These are phyloP conservation scores for Patella depressa DNA, from an alignment of 2,888 invertebrate genomes.

Conservation along the genomic window DNA sequence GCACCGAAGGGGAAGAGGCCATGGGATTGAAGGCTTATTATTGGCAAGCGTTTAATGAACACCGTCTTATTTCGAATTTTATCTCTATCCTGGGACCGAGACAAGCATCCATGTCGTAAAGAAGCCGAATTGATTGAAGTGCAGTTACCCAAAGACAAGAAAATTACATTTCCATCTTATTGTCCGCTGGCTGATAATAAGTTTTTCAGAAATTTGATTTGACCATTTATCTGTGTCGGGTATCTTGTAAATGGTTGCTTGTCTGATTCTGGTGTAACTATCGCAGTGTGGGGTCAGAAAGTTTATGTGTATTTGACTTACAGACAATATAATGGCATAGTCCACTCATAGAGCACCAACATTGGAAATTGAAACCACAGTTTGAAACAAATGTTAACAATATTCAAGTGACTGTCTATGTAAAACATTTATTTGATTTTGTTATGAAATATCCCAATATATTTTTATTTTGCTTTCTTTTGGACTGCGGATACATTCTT, in stretches of 20 bases:
- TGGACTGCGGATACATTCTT: too few relatives aligned
- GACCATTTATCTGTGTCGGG: background rate
- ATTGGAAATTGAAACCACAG: too few relatives aligned
- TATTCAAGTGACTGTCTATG: too few relatives aligned
- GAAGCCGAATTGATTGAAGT: conserved; percentile 7
- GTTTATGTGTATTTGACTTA: too few relatives aligned
- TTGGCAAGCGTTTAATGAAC: conserved; percentile 9
- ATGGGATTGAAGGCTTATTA: conserved; percentile 7
- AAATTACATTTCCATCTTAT: conserved; percentile 13
- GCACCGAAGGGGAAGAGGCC: conserved; percentile 12
- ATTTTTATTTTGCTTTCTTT: too few relatives aligned
- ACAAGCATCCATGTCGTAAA: background rate
- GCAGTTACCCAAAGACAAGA: conserved; percentile 7
- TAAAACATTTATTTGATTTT: too few relatives aligned
- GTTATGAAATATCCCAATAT: too few relatives aligned
- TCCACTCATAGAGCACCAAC: too few relatives aligned
- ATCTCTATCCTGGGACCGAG: background rate
- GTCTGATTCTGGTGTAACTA: too few relatives aligned
- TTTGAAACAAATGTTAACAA: too few relatives aligned
- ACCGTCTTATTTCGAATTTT: conserved; percentile 2
- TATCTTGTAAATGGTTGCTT: background rate
- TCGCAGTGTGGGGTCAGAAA: too few relatives aligned
- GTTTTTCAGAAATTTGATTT: background rate
- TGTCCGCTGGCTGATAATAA: conserved; percentile 8
- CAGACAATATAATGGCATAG: too few relatives aligned